Evolutionary conservation across 2,113 vertebrate species (phyloP).

Genomic region (Gnathonemus longibarbis): DNA sequence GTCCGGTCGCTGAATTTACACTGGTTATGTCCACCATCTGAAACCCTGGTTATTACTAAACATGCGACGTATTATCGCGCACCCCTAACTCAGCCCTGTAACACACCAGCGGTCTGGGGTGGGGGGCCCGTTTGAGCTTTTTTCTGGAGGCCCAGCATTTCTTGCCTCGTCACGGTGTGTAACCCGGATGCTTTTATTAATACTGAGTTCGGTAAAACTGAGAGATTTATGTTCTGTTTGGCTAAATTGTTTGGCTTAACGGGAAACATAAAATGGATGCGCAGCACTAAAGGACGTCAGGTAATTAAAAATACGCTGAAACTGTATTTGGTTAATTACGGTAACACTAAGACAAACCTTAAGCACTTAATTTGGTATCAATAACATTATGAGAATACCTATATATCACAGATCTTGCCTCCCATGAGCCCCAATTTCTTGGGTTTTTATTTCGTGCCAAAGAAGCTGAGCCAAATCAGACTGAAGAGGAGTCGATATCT

Average conservation of each 20-base stretch:
- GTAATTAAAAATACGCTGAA: not conserved
- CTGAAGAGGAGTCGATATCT: slow-evolving; percentile 21
- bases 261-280: not conserved
- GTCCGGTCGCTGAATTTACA: not conserved
- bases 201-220: not conserved
- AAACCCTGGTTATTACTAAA: not conserved
- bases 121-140: not conserved
- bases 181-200: not conserved
- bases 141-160: not conserved
- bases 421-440: not conserved
- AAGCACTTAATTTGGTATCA: slow-evolving; percentile 2
- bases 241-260: not conserved
- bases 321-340: not conserved
- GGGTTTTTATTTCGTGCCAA: not conserved
- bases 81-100: not conserved
- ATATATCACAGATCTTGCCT: not conserved
- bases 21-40: not conserved
- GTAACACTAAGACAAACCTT: not conserved
- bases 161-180: not conserved
- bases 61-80: not conserved
- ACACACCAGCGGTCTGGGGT: not conserved
- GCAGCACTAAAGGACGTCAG: not conserved
- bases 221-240: not conserved
- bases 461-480: slow-evolving; percentile 9
- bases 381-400: not conserved